A percentile compares a stretch with the other conserved stretches of the same genome.
Evolutionary conservation across 2,888 invertebrate species (phyloP).

Genomic region (Stegophylla sp.): DNA sequence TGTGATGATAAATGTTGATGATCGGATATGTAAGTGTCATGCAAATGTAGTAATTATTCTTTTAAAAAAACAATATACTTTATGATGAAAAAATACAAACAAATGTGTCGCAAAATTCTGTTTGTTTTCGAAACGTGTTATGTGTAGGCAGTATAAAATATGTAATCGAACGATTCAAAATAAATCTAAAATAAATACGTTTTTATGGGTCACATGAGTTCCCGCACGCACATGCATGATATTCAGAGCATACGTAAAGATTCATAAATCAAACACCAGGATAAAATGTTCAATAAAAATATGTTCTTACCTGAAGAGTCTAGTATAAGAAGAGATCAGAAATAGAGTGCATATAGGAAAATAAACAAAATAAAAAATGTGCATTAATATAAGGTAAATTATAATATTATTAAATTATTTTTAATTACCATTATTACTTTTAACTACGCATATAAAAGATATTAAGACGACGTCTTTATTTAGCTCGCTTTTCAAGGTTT

Average conservation of each 20-base stretch:
- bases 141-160: slow-evolving; percentile 10
- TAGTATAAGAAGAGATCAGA: slow-evolving; percentile 54
- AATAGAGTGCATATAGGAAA: slow-evolving; percentile 38
- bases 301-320: slow-evolving; percentile 48
- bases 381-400: slow-evolving; percentile 38
- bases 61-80: slow-evolving; percentile 11
- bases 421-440: no score
- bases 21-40: slow-evolving; percentile 1
- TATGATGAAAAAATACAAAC: no score
- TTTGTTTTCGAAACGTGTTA: neutral
- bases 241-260: slow-evolving; percentile 28
- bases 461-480: no score
- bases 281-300: slow-evolving; percentile 31
- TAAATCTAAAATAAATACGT: neutral
- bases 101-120: neutral
- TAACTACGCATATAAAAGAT: no score
- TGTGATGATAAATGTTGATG: no score
- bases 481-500: no score
- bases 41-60: neutral
- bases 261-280: slow-evolving; percentile 48
- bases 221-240: slow-evolving; percentile 29
- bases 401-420: no score
- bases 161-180: slow-evolving; percentile 10
- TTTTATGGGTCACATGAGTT: neutral
- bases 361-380: slow-evolving; percentile 53